phyloP scores from a whole-genome alignment of 1,140 invertebrate genomes.

The Wasmannia auropunctata region DNA sequence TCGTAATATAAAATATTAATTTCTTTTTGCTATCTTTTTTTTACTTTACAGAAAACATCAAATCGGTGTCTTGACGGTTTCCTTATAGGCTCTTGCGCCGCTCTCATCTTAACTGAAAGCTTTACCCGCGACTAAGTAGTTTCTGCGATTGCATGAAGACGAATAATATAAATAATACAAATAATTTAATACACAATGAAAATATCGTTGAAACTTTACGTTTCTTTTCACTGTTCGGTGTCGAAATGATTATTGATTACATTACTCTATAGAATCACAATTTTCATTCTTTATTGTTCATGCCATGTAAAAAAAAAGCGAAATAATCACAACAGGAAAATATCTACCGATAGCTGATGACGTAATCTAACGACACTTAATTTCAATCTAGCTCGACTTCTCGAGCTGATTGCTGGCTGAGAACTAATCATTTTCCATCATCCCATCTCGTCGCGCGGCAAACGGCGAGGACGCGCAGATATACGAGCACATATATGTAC shows the following conservation, averaged over 20 bases:
- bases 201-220: background rate
- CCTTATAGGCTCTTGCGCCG: conserved; percentile 50
- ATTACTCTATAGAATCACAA: background rate
- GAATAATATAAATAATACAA: background rate
- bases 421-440: background rate
- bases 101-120: conserved; percentile 50
- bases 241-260: background rate
- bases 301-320: background rate
- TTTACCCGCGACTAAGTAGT: background rate
- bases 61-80: conserved; percentile 66
- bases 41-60: conserved; percentile 42
- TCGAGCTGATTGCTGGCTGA: background rate
- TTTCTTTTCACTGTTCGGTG: background rate
- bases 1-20: conserved; percentile 41
- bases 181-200: background rate
- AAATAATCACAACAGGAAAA: conserved; percentile 10
- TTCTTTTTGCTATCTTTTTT: conserved; percentile 25
- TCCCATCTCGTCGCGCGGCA: background rate
- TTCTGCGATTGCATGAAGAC: background rate
- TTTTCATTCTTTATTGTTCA: background rate
- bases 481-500: too few species aligned
- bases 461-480: background rate
- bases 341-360: background rate
- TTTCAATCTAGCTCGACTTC: conserved; percentile 18
- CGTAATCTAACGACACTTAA: conserved; percentile 11